These are phyloP conservation scores for Drosophila acutilabella DNA, from an alignment of 2,888 invertebrate species.

Conservation along the genomic window DNA sequence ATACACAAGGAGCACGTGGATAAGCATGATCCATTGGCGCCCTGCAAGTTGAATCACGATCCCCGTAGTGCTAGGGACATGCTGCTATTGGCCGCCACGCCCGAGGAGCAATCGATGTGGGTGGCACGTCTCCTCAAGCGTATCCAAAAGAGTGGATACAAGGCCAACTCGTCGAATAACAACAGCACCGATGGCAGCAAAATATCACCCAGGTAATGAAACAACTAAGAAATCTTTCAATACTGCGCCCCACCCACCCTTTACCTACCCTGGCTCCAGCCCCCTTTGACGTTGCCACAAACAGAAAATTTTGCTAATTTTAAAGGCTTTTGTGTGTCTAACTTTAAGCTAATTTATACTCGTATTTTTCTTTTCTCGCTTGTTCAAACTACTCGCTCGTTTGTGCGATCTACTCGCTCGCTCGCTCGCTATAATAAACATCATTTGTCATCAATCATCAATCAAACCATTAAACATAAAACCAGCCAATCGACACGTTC, in stretches of 20 bases:
- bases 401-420: neutral
- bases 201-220: slow-evolving; percentile 90
- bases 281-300: slow-evolving; percentile 53
- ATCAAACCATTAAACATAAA: slow-evolving; percentile 5
- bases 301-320: slow-evolving; percentile 36
- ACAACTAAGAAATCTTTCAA: neutral
- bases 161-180: slow-evolving; percentile 90
- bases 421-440: slow-evolving; percentile 21
- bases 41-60: slow-evolving; percentile 98
- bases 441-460: slow-evolving; percentile 25
- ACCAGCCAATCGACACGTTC: slow-evolving; percentile 85
- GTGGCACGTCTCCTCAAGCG: slow-evolving; percentile 95
- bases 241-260: neutral
- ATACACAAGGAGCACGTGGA: slow-evolving; percentile 98
- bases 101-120: slow-evolving; percentile 97
- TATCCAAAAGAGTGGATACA: slow-evolving; percentile 96
- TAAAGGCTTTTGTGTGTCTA: slow-evolving; percentile 52
- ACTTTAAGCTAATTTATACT: slow-evolving; percentile 50
- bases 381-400: slow-evolving; percentile 40
- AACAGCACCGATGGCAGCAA: slow-evolving; percentile 87
- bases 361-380: slow-evolving; percentile 71
- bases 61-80: slow-evolving; percentile 97
- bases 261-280: neutral
- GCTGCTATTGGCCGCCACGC: slow-evolving; percentile 93
- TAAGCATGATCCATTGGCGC: slow-evolving; percentile 92